Evolutionary conservation across 2,113 vertebrate species (phyloP).

Genomic region (Rissa tridactyla): DNA sequence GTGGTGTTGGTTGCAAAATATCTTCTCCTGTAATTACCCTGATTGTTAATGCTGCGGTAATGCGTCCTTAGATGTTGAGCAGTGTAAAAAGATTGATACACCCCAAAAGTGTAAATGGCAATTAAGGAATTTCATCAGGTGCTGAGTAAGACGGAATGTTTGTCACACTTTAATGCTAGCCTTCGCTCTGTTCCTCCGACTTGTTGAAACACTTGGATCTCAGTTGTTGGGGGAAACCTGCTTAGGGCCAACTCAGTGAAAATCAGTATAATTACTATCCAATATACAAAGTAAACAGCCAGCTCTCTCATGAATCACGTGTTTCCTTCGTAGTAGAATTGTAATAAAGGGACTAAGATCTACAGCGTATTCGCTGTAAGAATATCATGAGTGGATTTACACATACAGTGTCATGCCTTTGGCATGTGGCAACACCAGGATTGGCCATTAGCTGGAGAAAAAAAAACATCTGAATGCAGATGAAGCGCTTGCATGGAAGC

Average conservation of each 20-base stretch:
- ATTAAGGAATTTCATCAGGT: conserved; percentile 49
- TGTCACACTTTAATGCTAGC: not conserved
- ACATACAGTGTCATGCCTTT: not conserved
- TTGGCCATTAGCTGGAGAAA: not conserved
- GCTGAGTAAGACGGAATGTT: conserved; percentile 14
- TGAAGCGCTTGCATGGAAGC: not conserved
- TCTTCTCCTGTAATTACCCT: not conserved
- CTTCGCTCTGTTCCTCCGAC: not conserved
- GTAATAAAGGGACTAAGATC: not conserved
- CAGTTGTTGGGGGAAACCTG: not conserved
- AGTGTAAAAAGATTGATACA: conserved; percentile 3
- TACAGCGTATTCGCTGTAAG: not conserved
- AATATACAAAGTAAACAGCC: not conserved
- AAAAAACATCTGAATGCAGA: not conserved
- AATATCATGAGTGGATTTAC: not conserved
- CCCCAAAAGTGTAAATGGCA: conserved; percentile 39
- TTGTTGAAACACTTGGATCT: not conserved
- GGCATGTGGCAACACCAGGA: not conserved
- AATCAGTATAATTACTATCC: not conserved
- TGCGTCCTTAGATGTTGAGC: not conserved
- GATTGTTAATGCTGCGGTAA: not conserved
- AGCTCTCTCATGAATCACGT: rapidly evolving
- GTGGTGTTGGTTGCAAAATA: conserved; percentile 32
- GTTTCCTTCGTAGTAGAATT: not conserved
- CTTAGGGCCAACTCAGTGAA: not conserved